A percentile compares a stretch with the other conserved stretches of the same genome.
These are phyloP conservation scores for Lochmaea capreae DNA, from an alignment of 2,888 invertebrate genomes.

Conservation along the genomic window DNA sequence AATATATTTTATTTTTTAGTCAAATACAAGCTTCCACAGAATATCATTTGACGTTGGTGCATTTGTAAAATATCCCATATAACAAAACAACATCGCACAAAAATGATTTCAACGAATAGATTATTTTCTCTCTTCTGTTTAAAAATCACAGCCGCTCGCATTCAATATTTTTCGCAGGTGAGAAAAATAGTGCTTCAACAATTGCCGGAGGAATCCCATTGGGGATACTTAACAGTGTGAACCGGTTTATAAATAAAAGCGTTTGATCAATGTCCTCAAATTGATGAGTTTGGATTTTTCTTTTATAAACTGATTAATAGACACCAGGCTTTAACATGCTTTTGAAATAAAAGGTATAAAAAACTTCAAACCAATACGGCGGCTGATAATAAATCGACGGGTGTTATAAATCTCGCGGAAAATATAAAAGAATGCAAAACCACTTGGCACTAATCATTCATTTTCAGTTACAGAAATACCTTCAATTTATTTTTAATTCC, in stretches of 20 bases:
- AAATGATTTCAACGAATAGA: too few species aligned
- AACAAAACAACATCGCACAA: too few species aligned
- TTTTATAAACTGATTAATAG: slow-evolving; percentile 25
- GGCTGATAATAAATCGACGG: background rate
- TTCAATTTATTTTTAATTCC: background rate
- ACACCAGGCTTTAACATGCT: slow-evolving; percentile 2
- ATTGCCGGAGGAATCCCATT: too few species aligned
- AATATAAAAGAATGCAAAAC: background rate
- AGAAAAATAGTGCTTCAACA: too few species aligned
- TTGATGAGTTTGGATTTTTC: slow-evolving; percentile 22
- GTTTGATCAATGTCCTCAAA: slow-evolving; percentile 21
- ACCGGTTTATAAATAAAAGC: slow-evolving; percentile 10
- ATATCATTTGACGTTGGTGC: too few species aligned
- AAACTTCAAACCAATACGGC: slow-evolving; percentile 11
- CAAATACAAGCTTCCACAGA: too few species aligned
- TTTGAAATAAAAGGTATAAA: slow-evolving; percentile 14
- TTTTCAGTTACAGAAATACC: background rate
- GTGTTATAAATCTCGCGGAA: background rate
- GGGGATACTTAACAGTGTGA: background rate
- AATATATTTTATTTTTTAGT: too few species aligned
- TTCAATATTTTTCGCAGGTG: background rate
- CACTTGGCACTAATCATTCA: background rate
- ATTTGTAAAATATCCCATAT: too few species aligned
- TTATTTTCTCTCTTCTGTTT: too few species aligned
- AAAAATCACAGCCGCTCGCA: too few species aligned